Evolutionary conservation across 2,888 invertebrate species (phyloP).

Genomic region (Harpagoxenus sublaevis): DNA sequence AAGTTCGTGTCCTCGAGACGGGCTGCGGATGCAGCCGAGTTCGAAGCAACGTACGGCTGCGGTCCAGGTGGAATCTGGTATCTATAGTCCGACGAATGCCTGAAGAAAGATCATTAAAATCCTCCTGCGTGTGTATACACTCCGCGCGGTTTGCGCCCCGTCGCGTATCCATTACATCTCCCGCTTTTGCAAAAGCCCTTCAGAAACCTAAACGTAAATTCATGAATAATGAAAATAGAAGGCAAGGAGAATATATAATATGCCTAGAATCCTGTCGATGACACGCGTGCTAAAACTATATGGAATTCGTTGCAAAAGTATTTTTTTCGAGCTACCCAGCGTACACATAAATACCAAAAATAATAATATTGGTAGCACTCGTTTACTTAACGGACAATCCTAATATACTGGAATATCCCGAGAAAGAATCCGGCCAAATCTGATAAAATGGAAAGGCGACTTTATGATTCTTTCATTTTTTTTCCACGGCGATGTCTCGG

Average conservation of each 20-base stretch:
- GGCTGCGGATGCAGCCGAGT: conserved; percentile 63
- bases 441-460: conserved; percentile 41
- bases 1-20: conserved; percentile 51
- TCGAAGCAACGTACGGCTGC: conserved; percentile 64
- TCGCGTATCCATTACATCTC: conserved; percentile 73
- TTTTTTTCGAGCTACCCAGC: neutral
- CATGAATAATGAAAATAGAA: conserved; percentile 69
- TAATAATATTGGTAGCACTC: conserved; percentile 8
- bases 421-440: conserved; percentile 21
- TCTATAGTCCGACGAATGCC: conserved; percentile 75
- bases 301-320: neutral
- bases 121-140: conserved; percentile 64
- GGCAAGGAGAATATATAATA: conserved; percentile 34
- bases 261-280: conserved; percentile 10
- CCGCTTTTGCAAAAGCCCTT: conserved; percentile 70
- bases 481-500: neutral
- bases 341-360: neutral
- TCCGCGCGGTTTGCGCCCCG: conserved; percentile 73
- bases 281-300: conserved; percentile 22
- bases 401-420: conserved; percentile 27
- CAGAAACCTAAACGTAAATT: conserved; percentile 60
- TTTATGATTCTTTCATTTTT: conserved; percentile 44
- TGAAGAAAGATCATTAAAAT: conserved; percentile 76
- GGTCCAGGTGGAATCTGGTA: conserved; percentile 75
- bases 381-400: conserved; percentile 26